Conservation (phyloP, 2,797 vertebrate species). For the Lophotriccus pileatus region DNA sequence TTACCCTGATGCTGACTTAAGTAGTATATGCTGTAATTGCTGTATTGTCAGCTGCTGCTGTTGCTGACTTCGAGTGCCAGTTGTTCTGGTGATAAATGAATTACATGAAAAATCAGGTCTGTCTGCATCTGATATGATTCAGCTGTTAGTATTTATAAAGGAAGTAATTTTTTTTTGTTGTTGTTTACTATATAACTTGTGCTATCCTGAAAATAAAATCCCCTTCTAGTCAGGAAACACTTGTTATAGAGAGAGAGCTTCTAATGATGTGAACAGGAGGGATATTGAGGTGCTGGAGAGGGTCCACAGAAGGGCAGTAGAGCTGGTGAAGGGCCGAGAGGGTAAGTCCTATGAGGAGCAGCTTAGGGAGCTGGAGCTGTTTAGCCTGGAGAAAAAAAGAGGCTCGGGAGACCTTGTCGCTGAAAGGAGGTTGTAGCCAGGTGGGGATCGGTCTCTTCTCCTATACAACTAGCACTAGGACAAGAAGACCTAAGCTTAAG, state of each 20-base stretch:
- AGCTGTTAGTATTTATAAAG: neutral
- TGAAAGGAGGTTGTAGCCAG: neutral
- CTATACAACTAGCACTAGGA: rapidly evolving
- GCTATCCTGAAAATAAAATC: neutral
- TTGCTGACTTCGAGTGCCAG: neutral
- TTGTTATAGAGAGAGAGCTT: neutral
- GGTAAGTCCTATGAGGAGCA: rapidly evolving
- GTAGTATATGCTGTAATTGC: neutral
- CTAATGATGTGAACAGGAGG: neutral
- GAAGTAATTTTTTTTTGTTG: neutral
- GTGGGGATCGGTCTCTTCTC: neutral
- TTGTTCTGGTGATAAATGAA: neutral
- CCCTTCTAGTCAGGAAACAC: neutral
- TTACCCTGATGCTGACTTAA: neutral
- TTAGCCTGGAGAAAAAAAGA: neutral
- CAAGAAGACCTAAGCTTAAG: neutral
- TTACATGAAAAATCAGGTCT: neutral
- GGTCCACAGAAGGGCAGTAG: neutral
- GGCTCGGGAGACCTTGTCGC: rapidly evolving
- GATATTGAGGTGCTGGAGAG: rapidly evolving
- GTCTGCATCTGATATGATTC: neutral
- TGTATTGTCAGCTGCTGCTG: neutral
- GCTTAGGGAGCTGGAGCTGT: neutral
- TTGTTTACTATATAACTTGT: neutral
- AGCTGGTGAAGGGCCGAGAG: too few relatives aligned